Evolutionary conservation across 2,797 vertebrate species (phyloP).

Genomic region (Diceros bicornis): DNA sequence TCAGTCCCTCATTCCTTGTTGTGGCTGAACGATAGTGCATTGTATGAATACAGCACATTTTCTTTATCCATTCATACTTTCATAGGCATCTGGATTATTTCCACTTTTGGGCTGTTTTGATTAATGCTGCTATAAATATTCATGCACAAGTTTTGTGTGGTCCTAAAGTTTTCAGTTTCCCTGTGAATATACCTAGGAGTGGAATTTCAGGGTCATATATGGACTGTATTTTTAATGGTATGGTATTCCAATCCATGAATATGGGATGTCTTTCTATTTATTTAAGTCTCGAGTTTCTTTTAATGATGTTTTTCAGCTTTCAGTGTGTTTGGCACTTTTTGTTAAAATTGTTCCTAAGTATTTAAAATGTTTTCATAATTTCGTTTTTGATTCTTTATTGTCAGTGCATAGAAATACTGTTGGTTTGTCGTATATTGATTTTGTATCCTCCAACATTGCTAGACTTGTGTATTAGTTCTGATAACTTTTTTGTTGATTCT

Average conservation of each 20-base stretch:
- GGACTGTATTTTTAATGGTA: neutral
- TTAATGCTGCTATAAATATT: neutral
- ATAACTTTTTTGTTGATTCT: neutral
- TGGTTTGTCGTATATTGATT: neutral
- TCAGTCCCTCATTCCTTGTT: neutral
- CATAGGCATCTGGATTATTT: neutral
- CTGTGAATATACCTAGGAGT: too few relatives aligned
- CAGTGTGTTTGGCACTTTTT: neutral
- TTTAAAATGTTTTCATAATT: neutral
- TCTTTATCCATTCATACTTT: neutral
- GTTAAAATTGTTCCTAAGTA: neutral
- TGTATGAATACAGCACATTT: neutral
- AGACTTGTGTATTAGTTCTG: neutral
- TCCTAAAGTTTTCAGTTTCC: neutral
- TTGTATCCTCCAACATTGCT: neutral
- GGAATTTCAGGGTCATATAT: neutral
- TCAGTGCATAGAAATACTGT: neutral
- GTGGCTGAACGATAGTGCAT: too few relatives aligned
- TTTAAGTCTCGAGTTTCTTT: neutral
- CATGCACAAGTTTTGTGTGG: neutral
- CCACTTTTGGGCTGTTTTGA: neutral
- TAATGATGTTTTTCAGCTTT: neutral
- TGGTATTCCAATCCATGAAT: neutral
- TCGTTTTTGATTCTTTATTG: neutral
- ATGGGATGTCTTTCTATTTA: neutral